Evolutionary conservation across 2,797 vertebrate species (phyloP), one percentile per base, ranked within the genome.

Genomic region (Fratercula arctica): DNA sequence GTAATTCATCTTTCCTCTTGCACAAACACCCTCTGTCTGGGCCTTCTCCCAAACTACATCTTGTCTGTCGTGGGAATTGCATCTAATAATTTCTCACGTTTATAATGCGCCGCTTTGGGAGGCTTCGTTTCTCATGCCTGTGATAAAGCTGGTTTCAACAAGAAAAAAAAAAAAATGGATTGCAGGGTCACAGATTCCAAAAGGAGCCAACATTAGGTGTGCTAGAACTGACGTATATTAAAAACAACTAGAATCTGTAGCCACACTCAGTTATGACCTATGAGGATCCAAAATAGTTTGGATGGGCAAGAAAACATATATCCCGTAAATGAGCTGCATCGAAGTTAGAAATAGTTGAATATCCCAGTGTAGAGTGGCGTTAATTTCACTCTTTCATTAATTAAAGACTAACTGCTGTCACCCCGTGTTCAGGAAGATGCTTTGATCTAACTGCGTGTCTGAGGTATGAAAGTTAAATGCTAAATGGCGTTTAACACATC

Each of bases 371-470:
- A 41, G 33, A 57, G 11, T 29, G 60, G 19, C 5, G 1, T 57
- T 89, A 83, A 83, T 93, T 89, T 85, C 41, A 67, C 46, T 76
- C 25, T 18, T 75, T 69, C 48, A 43, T 92, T 96, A 93, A 87
- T 95, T 91, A 84, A 85, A 83, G 53, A 81, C 31, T 87, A 68
- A 48, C 35, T 79, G 50, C 76, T 94, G 61, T 91, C 64, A 59
- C 28, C 10, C 17, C 48, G 59, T 46, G 28, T 43, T 93, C 16
- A 67, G 72, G 60, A 91, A 74, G 51, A 26, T 67, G 48, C 85
- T 94, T 95, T 96, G 81, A 96, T 91, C 70, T 90, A 39, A 33
- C 43, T 63, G 16, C 17, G 25, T 9, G 19, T 66, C 69, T 93
- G 73, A 7, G 57, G 61, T 69, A 41, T 13, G 37, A 70, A 86